A percentile compares a stretch with the other conserved stretches of the same genome.
These are phyloP conservation scores for Drosophila rhopaloa DNA, from an alignment of 1,140 invertebrate genomes.

Conservation along the genomic window DNA sequence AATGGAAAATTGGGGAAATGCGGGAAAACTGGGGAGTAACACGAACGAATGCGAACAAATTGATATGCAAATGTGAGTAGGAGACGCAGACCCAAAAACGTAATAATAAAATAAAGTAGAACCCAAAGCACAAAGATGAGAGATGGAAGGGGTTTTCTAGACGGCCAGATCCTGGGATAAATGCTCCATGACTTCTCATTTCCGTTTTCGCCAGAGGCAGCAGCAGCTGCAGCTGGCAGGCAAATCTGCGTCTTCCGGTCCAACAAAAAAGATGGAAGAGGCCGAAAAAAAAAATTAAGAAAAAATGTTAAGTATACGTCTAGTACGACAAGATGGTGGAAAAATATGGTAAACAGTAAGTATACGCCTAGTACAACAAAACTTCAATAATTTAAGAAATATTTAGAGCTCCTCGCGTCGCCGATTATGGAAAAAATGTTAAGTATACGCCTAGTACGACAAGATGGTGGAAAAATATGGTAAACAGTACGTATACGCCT, in stretches of 20 bases:
- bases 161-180: constrained; percentile 61
- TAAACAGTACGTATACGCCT: constrained; percentile 66
- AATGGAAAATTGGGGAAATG: constrained; percentile 5
- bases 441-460: constrained; percentile 66
- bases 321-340: constrained; percentile 25
- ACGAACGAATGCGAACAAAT: constrained; percentile 75
- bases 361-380: constrained; percentile 66
- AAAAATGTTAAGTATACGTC: constrained; percentile 67
- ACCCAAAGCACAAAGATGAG: constrained; percentile 20
- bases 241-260: constrained; percentile 63
- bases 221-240: constrained; percentile 71
- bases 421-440: no score
- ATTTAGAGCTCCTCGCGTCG: constrained; percentile 14
- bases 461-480: constrained; percentile 3
- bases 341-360: constrained; percentile 44
- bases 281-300: constrained; percentile 22
- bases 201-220: constrained; percentile 47
- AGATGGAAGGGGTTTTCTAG: neutral
- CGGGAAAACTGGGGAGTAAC: constrained; percentile 24
- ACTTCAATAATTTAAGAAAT: constrained; percentile 65
- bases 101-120: constrained; percentile 69
- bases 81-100: constrained; percentile 26
- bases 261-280: constrained; percentile 28
- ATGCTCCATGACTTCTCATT: constrained; percentile 65
- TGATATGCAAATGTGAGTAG: constrained; percentile 76